Evolutionary conservation across 2,113 vertebrate species (phyloP), one percentile per base, ranked within the genome.

Genomic region (Cynocephalus volans): DNA sequence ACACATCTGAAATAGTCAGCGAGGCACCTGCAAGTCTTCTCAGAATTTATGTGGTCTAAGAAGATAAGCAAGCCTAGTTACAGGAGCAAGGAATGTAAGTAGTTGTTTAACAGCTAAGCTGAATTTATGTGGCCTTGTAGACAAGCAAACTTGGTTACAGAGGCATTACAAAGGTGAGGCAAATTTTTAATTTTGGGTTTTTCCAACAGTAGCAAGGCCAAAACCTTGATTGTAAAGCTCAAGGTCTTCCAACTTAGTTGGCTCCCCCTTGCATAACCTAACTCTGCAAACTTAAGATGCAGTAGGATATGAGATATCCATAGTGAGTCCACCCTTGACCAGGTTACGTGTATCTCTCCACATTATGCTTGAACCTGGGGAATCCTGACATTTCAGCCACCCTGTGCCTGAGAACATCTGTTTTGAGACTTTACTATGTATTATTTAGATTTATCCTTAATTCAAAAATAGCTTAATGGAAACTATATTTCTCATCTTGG

Each of bases 381-480:
- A 77, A 56, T 6, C 5, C 11, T 65, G 33, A 33, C 67, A 48
- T 54, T 6, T 28, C 8, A 31, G 0, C 28, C 93, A 67, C 15
- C 10, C 14, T 54, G 8, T 70, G 2, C 10, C 52, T 8, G 1
- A 86, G 31, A 67, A 56, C 18, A 1, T 94, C 23, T 67, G 1
- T 90, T 93, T 65, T 64, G n/a, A 50, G 33, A 62, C 2, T 50
- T 75, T 31, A 41, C 12, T 76, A 8, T 85, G 52, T 52, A n/a
- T n/a, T 92, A 18, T 83, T 75, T 72, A 41, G 50, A 4, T 21
- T 75, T 60, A 69, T 70, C 62, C 31, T 81, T 88, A 67, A 41
- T 81, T 83, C n/a, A 88, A 91, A 88, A 85, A 81, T n/a, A 94
- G 31, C 11, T 54, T 81, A 17, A 52, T 67, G 23, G 17, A 75